Evolutionary conservation across 2,797 vertebrate species (phyloP).

Genomic region (Cynopterus sphinx): DNA sequence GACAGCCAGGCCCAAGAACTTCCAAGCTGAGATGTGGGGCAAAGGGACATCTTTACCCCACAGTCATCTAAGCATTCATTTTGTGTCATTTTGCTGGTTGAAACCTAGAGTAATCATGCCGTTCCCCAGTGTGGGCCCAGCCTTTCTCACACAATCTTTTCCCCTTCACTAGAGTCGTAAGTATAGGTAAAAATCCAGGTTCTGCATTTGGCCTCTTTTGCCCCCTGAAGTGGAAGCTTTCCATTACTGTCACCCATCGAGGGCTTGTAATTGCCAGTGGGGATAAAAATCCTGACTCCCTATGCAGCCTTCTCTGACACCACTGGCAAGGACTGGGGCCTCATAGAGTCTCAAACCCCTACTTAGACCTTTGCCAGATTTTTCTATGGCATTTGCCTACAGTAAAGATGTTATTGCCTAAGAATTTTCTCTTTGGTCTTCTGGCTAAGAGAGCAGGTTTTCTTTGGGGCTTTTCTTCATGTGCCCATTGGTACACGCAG

Average conservation of each 20-base stretch:
- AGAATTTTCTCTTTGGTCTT: neutral
- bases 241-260: neutral
- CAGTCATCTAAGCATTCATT: neutral
- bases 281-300: neutral
- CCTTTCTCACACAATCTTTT: neutral
- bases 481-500: neutral
- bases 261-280: neutral
- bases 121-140: neutral
- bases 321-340: neutral
- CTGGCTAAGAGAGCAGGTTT: neutral
- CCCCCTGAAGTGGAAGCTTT: neutral
- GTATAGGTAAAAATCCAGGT: neutral
- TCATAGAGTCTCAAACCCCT: neutral
- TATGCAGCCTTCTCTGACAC: neutral
- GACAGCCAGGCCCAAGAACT: too few species aligned
- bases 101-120: neutral
- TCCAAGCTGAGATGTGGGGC: neutral
- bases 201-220: neutral
- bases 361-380: neutral
- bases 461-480: neutral
- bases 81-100: neutral
- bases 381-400: neutral
- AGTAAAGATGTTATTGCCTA: neutral
- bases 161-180: neutral
- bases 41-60: fast-evolving